Conservation (phyloP, 2,797 vertebrate species). For the Peromyscus aztecus region DNA sequence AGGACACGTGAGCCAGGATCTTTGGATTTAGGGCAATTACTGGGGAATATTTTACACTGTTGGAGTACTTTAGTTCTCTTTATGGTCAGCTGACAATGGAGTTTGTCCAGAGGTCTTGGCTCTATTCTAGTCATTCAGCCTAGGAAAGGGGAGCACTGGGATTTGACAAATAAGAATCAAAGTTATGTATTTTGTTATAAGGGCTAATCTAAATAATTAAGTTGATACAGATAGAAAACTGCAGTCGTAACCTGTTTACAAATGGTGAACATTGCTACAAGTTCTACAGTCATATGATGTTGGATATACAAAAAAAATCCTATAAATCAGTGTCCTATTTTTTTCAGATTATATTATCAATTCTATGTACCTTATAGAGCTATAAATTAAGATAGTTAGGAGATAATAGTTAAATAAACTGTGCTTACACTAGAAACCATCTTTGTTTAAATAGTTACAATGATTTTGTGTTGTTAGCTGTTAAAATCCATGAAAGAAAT, state of each 20-base stretch:
- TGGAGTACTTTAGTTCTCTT: neutral
- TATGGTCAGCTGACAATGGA: neutral
- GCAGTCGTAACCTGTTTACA: neutral
- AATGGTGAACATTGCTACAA: neutral
- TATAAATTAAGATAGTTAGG: constrained; percentile 6
- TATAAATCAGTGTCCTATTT: neutral
- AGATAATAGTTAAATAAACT: neutral
- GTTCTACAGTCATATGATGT: neutral
- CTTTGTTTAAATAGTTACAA: neutral
- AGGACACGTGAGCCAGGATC: neutral
- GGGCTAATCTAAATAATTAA: neutral
- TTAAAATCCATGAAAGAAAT: neutral
- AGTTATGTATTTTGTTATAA: neutral
- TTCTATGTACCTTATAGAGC: neutral
- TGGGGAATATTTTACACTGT: neutral
- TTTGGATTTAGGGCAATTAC: neutral
- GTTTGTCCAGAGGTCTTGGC: neutral
- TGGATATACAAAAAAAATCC: neutral
- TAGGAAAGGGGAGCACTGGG: neutral
- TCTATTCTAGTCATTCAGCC: neutral
- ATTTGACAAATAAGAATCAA: neutral
- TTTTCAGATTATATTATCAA: neutral
- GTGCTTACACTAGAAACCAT: neutral
- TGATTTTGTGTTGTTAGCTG: neutral
- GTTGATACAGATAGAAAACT: neutral